Base-by-base conservation (phyloP, 2,113 vertebrate species). In the Myxocyprinus asiaticus region DNA sequence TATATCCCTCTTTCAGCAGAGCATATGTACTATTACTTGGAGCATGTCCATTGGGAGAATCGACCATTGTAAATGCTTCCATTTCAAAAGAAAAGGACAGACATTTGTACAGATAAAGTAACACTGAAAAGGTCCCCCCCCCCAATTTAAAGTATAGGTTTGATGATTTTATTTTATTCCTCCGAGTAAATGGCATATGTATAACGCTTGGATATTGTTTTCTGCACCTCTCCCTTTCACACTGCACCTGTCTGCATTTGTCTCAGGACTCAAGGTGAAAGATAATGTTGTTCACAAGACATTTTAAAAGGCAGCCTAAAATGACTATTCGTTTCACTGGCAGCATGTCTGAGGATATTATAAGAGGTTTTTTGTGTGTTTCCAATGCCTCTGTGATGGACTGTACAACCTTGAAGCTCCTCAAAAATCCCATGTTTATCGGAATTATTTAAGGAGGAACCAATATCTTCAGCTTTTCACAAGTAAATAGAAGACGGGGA, bases 201-300 rank as follows among this genome's bases (percentile, higher is more conserved):
- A 48, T 4, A 47, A 50, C 58, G 43, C 44, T 22, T 61, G 7
- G 14, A 14, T 71, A 33, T 53, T 22, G 7, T 73, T 65, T 79
- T 72, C 55, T 15, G 3, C 12, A 48, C 33, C 43, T n/a, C 59
- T 56, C 10, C 4, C n/a, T 63, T 55, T 1, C n/a, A 75, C 58
- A 43, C 59, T 51, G 50, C 69, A 59, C 75, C 70, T 78, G 73
- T 87, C 85, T 84, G 82, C 81, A 75, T 82, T 80, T 78, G 55
- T 87, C 81, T 85, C 72, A 69, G 80, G 74, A 67, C 85, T 82
- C 50, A 72, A 79, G 81, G 81, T 86, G 77, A 88, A 56, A 84
- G 82, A 75, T 81, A 81, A 76, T 82, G 70, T 85, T 82, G 75
- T 78, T 83, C 67, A 1, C 15, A 79, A 82, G 82, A 78, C 71